Evolutionary conservation across 2,888 invertebrate species (phyloP), one percentile per base, ranked within the genome.

Genomic region (Sarcophaga variegata): DNA sequence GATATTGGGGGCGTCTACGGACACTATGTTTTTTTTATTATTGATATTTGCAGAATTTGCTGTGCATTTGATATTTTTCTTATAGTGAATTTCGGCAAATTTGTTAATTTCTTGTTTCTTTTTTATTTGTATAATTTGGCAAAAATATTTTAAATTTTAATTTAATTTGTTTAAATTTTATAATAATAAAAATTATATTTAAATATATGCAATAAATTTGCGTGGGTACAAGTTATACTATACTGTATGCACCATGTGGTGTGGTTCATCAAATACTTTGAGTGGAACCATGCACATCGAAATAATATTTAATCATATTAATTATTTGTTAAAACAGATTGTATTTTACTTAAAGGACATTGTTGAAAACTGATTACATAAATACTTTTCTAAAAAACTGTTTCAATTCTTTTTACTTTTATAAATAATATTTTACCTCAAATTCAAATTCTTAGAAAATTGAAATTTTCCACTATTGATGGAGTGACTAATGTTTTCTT

Each of bases 131-230:
- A 74, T 81, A 81, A 84, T 84, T 87, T 87, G 79, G 63, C 84
- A 87, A 87, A 76, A 63, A 87, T 87, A 79, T 76, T 84, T 54
- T 72, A 63, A 79, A 87, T 87, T 87, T 84, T 22, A 71, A 70
- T 82, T 79, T 77, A 83, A 79, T 84, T 87, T 79, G 67, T 78
- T 67, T 63, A 54, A 78, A 79, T 78, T 78, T 70, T 4, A 59
- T 70, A 45, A 12, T 49, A 72, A 78, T 59, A 54, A 66, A 54
- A 27, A 64, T 22, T 66, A 54, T 75, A 20, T 60, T 20, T 63
- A 12, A 37, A 64, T 63, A 37, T 54, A 17, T 54, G 54, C 54
- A 77, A 59, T 27, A 60, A 47, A 64, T 66, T 54, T 72, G 27
- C 74, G 78, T 79, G 78, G 71, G 77, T 20, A 37, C 63, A 45